Percentiles rank a stretch among this genome's conserved stretches.
Conservation (phyloP, 2,797 vertebrate species). For the Microcaecilia unicolor region DNA sequence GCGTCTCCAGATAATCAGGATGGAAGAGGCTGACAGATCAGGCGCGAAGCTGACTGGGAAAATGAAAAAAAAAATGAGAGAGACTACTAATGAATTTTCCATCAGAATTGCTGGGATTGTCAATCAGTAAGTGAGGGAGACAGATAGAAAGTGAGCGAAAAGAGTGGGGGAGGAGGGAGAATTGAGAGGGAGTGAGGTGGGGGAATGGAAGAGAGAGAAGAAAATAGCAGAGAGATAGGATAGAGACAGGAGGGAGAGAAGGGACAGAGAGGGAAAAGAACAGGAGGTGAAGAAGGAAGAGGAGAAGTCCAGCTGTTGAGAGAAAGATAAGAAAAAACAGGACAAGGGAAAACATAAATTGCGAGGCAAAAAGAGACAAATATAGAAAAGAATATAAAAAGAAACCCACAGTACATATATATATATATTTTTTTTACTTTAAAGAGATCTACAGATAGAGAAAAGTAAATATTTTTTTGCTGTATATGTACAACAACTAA, state of each 20-base stretch:
- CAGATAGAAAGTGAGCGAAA: conserved; percentile 23
- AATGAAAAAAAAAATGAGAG: conserved; percentile 37
- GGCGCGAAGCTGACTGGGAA: conserved; percentile 76
- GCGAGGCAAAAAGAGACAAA: too few relatives aligned
- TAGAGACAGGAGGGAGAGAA: not conserved
- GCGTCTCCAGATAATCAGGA: conserved; percentile 99
- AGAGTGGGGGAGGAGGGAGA: conserved; percentile 33
- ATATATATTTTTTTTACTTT: too few relatives aligned
- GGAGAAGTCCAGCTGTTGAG: not conserved
- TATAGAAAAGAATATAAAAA: too few relatives aligned
- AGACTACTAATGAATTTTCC: conserved; percentile 65
- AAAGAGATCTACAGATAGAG: too few relatives aligned
- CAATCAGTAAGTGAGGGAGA: conserved; percentile 46
- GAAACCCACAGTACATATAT: too few relatives aligned
- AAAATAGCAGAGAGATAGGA: not conserved
- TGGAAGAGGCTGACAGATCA: conserved; percentile 92
- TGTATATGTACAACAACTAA: too few relatives aligned
- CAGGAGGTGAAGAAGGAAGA: not conserved
- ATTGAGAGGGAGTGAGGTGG: conserved; percentile 3
- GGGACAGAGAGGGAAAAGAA: too few relatives aligned
- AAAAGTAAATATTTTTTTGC: too few relatives aligned
- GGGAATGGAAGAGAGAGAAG: conserved; percentile 6
- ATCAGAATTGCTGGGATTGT: conserved; percentile 49
- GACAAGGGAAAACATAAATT: too few relatives aligned
- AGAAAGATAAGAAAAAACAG: too few relatives aligned